Percentiles rank a stretch among this genome's conserved stretches.
These are phyloP conservation scores for Sinocyclocheilus maitianheensis DNA, from an alignment of 2,113 vertebrate genomes.

Conservation along the genomic window DNA sequence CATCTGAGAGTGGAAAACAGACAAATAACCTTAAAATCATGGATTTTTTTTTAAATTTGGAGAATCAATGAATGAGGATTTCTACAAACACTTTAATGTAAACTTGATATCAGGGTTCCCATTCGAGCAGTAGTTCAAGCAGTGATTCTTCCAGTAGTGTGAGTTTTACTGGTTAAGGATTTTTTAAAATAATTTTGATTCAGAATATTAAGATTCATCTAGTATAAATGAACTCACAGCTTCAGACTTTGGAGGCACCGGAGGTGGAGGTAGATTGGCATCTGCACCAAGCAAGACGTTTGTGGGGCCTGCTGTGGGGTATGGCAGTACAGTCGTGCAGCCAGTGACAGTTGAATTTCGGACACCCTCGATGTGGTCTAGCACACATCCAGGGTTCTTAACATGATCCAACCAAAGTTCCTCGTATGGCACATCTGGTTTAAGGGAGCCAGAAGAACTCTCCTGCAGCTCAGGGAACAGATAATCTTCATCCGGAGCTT, in stretches of 20 bases:
- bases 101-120: background rate
- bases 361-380: constrained; percentile 77
- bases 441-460: constrained; percentile 68
- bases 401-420: constrained; percentile 94
- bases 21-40: background rate
- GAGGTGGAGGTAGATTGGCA: constrained; percentile 88
- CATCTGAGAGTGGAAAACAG: background rate
- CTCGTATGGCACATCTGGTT: constrained; percentile 90
- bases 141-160: background rate
- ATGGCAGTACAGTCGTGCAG: constrained; percentile 71
- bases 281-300: constrained; percentile 78
- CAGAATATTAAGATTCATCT: background rate
- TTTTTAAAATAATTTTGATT: background rate
- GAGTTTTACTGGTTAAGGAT: background rate
- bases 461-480: constrained; percentile 85
- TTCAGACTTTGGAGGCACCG: constrained; percentile 99
- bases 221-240: constrained; percentile 84
- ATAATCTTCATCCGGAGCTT: constrained; percentile 84
- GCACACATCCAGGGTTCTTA: constrained; percentile 71
- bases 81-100: background rate
- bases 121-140: background rate
- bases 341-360: constrained; percentile 74
- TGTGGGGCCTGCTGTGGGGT: constrained; percentile 72
- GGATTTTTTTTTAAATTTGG: background rate
- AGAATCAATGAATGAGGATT: background rate